Base-by-base conservation (phyloP, 1,140 invertebrate species). In the Nephila pilipes region DNA sequence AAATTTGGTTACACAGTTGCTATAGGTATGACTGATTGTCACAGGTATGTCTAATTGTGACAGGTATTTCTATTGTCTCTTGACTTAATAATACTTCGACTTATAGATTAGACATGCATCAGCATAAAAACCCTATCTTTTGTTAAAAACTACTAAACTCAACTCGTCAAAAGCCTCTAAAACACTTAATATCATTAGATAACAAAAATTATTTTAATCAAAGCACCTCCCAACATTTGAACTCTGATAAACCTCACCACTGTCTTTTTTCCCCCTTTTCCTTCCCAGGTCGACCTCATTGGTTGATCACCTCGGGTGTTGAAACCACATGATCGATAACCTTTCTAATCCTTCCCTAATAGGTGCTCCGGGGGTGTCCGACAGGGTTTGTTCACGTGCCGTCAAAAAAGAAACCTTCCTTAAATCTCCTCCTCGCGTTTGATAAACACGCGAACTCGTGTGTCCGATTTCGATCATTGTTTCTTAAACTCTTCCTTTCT, bases 401-500 rank as follows among this genome's bases (percentile, higher is more conserved):
- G 38, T 36, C 16, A 46, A 18, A n/a, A n/a, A 6, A 29, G 20
- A 87, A 58, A 55, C 20, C 20, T 22, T 46, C 32, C 29, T 25
- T 32, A 58, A 32, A 22, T 29, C 58, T 2, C 38, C 25, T n/a
- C 54, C 54, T 83, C n/a, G 46, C 46, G 54, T 22, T 29, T 14
- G 32, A 22, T 60, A 46, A 57, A 69, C 85, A 87, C 85, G 85
- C 85, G 85, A 87, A 20, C 1, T 65, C 85, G 60, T 87, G 85
- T 87, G 58, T 54, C 85, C n/a, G 22, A 16, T 20, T 20, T 20
- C 8, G 29, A 12, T 80, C 79, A 38, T 80, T 80, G 32, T 46
- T 38, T 80, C 29, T n/a, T 20, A 80, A 25, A 46, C 6, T 54
- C 36, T 10, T 46, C 38, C 25, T n/a, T 54, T 36, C 38, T 8